Evolutionary conservation across 2,888 invertebrate genomes (phyloP).

Genomic region (Halictus ligatus): DNA sequence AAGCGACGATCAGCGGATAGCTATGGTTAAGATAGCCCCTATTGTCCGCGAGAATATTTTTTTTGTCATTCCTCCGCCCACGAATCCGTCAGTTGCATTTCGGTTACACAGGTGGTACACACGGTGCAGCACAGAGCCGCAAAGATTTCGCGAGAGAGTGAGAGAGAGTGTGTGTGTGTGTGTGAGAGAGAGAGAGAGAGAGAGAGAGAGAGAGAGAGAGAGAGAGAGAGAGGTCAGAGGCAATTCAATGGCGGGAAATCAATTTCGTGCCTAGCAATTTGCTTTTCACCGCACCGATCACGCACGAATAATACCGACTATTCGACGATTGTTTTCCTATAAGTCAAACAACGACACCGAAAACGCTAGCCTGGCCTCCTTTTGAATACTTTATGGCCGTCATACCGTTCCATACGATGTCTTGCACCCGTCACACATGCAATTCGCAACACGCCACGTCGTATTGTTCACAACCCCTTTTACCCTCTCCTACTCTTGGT

Average conservation of each 20-base stretch:
- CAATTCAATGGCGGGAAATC: constrained; percentile 59
- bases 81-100: constrained; percentile 41
- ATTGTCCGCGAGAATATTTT: constrained; percentile 30
- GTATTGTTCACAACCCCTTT: not conserved
- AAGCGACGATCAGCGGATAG: constrained; percentile 12
- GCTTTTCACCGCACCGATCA: constrained; percentile 58
- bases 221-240: constrained; percentile 2
- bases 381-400: constrained; percentile 44
- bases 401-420: not conserved
- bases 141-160: constrained; percentile 21
- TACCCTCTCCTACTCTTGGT: not conserved
- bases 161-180: too few relatives aligned
- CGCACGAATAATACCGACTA: constrained; percentile 52
- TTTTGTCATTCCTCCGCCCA: not conserved
- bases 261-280: constrained; percentile 62
- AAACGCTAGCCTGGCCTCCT: constrained; percentile 23
- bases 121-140: not conserved
- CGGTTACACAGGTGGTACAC: constrained; percentile 31
- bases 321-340: constrained; percentile 53
- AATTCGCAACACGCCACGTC: not conserved
- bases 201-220: not conserved
- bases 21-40: constrained; percentile 44
- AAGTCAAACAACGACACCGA: constrained; percentile 54
- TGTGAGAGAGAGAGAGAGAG: not conserved
- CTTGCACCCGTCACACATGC: not conserved